Percentiles rank a stretch among this genome's conserved stretches.
phyloP scores from a whole-genome alignment of 2,888 invertebrate genomes.

The Protodeltote pygarga region DNA sequence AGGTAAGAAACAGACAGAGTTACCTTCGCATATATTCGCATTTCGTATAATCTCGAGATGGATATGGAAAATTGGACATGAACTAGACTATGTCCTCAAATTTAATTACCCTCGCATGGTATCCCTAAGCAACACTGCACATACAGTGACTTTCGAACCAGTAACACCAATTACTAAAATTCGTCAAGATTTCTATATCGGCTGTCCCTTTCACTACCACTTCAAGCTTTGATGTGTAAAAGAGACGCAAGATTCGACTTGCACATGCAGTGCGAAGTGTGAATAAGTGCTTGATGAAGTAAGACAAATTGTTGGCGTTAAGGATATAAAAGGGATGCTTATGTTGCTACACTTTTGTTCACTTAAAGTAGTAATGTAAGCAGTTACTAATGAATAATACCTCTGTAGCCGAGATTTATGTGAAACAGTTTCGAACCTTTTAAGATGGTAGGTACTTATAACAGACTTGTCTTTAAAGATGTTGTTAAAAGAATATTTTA shows the following conservation, averaged over 20 bases:
- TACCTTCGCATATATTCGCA: too few relatives aligned
- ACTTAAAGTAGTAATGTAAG: constrained; percentile 7
- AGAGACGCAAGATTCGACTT: constrained; percentile 7
- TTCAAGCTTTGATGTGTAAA: constrained; percentile 12
- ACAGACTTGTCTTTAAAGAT: too few relatives aligned
- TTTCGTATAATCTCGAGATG: too few relatives aligned
- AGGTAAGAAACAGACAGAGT: too few relatives aligned
- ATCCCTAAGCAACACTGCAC: constrained; percentile 19
- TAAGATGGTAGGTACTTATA: too few relatives aligned
- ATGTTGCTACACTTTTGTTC: constrained; percentile 14
- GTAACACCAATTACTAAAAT: constrained; percentile 44
- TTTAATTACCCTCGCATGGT: constrained; percentile 8
- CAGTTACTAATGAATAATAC: constrained; percentile 10
- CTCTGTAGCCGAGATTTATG: constrained; percentile 20
- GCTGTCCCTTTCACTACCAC: constrained; percentile 19
- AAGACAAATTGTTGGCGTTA: constrained; percentile 35
- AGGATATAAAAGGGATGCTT: constrained; percentile 17
- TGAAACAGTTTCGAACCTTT: neutral
- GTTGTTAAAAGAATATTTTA: too few relatives aligned
- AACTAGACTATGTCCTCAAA: too few relatives aligned
- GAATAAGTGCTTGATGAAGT: constrained; percentile 33
- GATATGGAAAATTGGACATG: too few relatives aligned
- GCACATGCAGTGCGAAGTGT: constrained; percentile 11
- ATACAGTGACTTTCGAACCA: constrained; percentile 30
- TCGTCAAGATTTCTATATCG: constrained; percentile 43